Percentiles rank a stretch among this genome's conserved stretches.
These are phyloP conservation scores for Drosophila subsilvestris DNA, from an alignment of 2,888 invertebrate genomes.

Conservation along the genomic window DNA sequence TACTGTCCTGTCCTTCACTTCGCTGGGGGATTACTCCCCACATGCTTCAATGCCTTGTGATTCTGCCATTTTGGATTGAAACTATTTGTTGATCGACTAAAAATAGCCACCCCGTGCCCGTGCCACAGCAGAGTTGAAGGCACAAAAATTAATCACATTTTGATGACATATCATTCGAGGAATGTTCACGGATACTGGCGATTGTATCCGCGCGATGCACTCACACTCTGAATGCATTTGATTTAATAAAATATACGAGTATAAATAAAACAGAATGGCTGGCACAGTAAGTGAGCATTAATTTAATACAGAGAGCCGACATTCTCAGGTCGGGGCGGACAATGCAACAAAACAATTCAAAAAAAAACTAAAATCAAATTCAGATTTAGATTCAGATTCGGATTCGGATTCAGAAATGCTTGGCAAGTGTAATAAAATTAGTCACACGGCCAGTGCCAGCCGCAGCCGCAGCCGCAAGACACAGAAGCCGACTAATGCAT, in stretches of 20 bases:
- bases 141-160: conserved; percentile 59
- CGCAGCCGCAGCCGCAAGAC: conserved; percentile 25
- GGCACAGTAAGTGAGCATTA: conserved; percentile 68
- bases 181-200: conserved; percentile 56
- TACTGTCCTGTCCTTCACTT: background rate
- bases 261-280: conserved; percentile 44
- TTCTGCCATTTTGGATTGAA: conserved; percentile 4
- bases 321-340: conserved; percentile 16
- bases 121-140: conserved; percentile 21
- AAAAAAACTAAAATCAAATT: conserved; percentile 48
- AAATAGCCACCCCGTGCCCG: conserved; percentile 16
- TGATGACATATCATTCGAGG: conserved; percentile 61
- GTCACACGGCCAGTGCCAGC: conserved; percentile 62
- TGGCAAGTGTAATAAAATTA: conserved; percentile 61
- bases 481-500: conserved; percentile 62
- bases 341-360: conserved; percentile 39
- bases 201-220: conserved; percentile 35
- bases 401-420: conserved; percentile 18
- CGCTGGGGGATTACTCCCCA: background rate
- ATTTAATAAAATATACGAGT: conserved; percentile 12
- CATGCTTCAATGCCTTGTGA: background rate
- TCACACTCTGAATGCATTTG: conserved; percentile 34
- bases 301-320: conserved; percentile 57
- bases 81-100: conserved; percentile 27
- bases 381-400: conserved; percentile 14